A percentile compares a stretch with the other conserved stretches of the same genome.
Evolutionary conservation across 2,797 vertebrate species (phyloP).

Genomic region (Bufotes viridis): DNA sequence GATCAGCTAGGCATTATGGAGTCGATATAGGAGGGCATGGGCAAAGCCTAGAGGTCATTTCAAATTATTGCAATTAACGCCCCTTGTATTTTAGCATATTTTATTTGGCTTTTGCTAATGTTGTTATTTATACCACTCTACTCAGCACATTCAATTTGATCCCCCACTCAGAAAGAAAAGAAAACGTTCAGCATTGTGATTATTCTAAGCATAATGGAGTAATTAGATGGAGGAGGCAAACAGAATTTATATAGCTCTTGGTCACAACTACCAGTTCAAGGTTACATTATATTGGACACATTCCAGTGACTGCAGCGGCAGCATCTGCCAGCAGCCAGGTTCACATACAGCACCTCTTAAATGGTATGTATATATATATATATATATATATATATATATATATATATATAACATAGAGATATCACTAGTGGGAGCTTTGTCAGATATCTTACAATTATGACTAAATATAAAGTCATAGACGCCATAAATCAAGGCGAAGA

Average conservation of each 20-base stretch:
- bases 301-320: slow-evolving; percentile 62
- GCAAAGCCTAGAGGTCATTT: background rate
- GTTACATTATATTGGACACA: slow-evolving; percentile 58
- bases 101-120: slow-evolving; percentile 2
- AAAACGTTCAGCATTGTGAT: slow-evolving; percentile 57
- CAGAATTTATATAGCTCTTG: slow-evolving; percentile 62
- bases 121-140: slow-evolving; percentile 59
- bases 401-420: slow-evolving; percentile 21
- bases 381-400: too few species aligned
- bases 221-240: slow-evolving; percentile 62
- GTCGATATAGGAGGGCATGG: background rate
- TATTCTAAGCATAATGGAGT: slow-evolving; percentile 60
- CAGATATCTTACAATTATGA: slow-evolving; percentile 57
- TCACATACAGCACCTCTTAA: slow-evolving; percentile 50
- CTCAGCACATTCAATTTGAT: slow-evolving; percentile 61
- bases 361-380: slow-evolving; percentile 9
- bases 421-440: slow-evolving; percentile 36
- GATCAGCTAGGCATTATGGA: background rate
- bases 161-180: slow-evolving; percentile 65
- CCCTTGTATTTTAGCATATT: slow-evolving; percentile 5
- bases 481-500: slow-evolving; percentile 57
- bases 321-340: slow-evolving; percentile 60
- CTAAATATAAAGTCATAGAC: slow-evolving; percentile 43
- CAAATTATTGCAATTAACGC: background rate
- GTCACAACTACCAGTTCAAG: slow-evolving; percentile 51